Percentiles rank a stretch among this genome's conserved stretches.
Evolutionary conservation across 2,797 vertebrate genomes (phyloP).

Genomic region (Enteromius trimaculatus): DNA sequence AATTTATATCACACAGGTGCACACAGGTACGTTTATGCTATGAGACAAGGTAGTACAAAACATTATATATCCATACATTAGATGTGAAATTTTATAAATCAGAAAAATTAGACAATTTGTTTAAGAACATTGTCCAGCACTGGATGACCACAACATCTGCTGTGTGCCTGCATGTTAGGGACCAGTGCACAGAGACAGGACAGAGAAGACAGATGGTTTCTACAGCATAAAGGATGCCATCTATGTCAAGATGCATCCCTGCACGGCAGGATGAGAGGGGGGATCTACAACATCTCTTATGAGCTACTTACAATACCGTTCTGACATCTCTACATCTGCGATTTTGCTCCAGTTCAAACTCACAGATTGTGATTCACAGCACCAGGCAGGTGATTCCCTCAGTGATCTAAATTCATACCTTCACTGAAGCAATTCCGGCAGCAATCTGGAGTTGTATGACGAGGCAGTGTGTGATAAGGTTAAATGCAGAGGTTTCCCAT

Average conservation of each 20-base stretch:
- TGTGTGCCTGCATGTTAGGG: neutral
- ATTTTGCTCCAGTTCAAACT: conserved; percentile 1
- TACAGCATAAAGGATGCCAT: neutral
- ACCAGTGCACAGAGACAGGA: conserved; percentile 6
- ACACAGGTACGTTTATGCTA: too few relatives aligned
- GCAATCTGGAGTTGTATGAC: conserved; percentile 29
- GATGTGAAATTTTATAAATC: neutral
- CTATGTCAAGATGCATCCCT: conserved; percentile 12
- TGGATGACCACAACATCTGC: neutral
- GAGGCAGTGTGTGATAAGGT: neutral
- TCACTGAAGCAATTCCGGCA: conserved; percentile 12
- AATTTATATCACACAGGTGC: too few relatives aligned
- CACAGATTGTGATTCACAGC: conserved; percentile 14
- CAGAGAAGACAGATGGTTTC: conserved; percentile 22
- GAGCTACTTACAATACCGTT: neutral
- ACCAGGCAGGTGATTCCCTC: conserved; percentile 10
- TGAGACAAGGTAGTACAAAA: neutral
- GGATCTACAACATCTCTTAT: conserved; percentile 4
- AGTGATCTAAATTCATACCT: conserved; percentile 21
- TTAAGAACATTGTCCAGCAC: neutral
- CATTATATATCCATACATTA: neutral
- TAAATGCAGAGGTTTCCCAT: conserved; percentile 6
- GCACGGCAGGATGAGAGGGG: neutral
- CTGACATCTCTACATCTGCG: neutral
- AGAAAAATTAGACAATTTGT: neutral